Base-by-base conservation (phyloP, 2,888 invertebrate species). In the Agriotes lineatus region DNA sequence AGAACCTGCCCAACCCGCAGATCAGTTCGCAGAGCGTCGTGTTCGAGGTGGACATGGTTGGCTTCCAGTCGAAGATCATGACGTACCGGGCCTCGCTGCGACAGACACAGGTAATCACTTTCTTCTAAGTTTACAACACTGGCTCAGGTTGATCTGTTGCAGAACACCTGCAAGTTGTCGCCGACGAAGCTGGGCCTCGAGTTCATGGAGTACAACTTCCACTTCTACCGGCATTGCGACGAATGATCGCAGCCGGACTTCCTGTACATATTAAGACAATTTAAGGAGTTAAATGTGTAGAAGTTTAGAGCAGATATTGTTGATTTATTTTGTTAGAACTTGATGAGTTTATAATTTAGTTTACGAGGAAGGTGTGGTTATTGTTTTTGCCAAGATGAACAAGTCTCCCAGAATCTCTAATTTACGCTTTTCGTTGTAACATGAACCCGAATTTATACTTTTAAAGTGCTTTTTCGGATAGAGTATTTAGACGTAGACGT, bases 181-280 rank as follows among this genome's bases (percentile, higher is more conserved):
- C 83, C 86, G 50, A 90, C 89, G 69, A 89, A 90, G 76, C 86
- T 91, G 72, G 90, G 89, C 65, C 81, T 85, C 57, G 90, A 92
- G 60, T 93, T 91, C 83, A 86, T 93, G 75, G 94, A 95, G 85
- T 94, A 92, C 86, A 93, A 93, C 80, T 90, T 95, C 82, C 89
- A 91, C 81, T 90, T 95, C 77, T 91, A 91, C 84, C 89, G 94
- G 83, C 90, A 92, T 83, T 95, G 94, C 87, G 91, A 92, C 82
- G 93, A 93, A 78, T 88, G 79, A 85, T 12, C 33, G 9, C n/a
- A 39, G 1, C 14, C 3, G 5, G 12, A 35, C 12, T 37, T 12
- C 37, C 4, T 37, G 37, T 37, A 37, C n/a, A 37, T 44, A 44
- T 19, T 19, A 19, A 12, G 12, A 9, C 2, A 35, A 35, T 5